phyloP scores from a whole-genome alignment of 2,888 invertebrate species.

The Lissocephala sabroskyi region DNA sequence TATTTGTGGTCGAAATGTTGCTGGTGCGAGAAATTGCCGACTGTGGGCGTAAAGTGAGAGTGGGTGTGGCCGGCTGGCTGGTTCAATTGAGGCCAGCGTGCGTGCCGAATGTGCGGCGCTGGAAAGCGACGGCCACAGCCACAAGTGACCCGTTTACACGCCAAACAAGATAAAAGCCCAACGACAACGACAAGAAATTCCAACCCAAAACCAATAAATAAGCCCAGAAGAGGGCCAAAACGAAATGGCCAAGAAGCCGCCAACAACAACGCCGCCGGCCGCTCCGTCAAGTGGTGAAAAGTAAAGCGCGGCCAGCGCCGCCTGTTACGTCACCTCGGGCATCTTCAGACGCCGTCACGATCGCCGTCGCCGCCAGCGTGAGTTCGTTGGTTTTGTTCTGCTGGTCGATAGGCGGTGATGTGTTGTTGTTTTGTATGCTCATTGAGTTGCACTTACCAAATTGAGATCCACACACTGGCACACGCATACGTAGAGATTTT shows the following conservation, averaged over 20 bases:
- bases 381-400: background rate
- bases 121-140: background rate
- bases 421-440: background rate
- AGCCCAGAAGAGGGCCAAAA: conserved; percentile 8
- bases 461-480: conserved; percentile 11
- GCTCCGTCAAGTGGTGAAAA: background rate
- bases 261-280: background rate
- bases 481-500: background rate
- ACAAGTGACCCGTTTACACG: conserved; percentile 21
- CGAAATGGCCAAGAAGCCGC: background rate
- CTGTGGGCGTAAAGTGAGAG: conserved; percentile 1
- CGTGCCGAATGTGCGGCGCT: background rate
- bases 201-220: conserved; percentile 31
- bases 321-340: background rate
- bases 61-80: background rate
- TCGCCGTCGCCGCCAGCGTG: background rate
- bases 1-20: too few species aligned
- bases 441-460: conserved; percentile 12
- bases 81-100: background rate
- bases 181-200: conserved; percentile 9
- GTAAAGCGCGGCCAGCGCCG: background rate
- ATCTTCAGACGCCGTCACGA: background rate
- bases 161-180: background rate
- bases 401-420: background rate
- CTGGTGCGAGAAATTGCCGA: background rate